Percentiles rank a stretch among this genome's conserved stretches.
Conservation (phyloP, 1,140 invertebrate species). For the Camponotus vicinus region DNA sequence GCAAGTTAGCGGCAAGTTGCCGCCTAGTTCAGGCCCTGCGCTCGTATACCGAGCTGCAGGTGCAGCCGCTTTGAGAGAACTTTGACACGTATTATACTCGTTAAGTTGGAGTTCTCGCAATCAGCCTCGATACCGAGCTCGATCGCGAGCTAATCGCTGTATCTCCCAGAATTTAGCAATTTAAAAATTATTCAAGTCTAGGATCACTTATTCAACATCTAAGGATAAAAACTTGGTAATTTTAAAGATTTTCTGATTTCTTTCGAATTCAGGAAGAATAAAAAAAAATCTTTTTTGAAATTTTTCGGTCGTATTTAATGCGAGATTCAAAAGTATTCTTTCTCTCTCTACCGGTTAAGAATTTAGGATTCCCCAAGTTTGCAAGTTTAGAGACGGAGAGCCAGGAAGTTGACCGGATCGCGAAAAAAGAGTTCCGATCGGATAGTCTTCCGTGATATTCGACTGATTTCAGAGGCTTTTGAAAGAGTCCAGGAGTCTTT, state of each 20-base stretch:
- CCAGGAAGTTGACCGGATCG: neutral
- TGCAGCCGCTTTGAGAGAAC: slow-evolving; percentile 71
- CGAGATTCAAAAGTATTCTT: neutral
- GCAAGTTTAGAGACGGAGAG: neutral
- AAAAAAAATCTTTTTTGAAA: neutral
- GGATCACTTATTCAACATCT: neutral
- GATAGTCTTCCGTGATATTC: slow-evolving; percentile 54
- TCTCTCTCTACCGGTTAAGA: neutral
- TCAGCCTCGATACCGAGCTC: slow-evolving; percentile 58
- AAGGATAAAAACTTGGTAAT: neutral
- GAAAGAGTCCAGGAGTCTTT: slow-evolving; percentile 71
- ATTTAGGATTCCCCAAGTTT: slow-evolving; percentile 10
- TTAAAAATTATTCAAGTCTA: neutral
- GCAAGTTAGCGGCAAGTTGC: slow-evolving; percentile 72
- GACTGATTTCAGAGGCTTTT: slow-evolving; percentile 21
- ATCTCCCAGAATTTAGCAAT: neutral
- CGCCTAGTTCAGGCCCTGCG: slow-evolving; percentile 63
- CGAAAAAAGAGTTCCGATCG: slow-evolving; percentile 62
- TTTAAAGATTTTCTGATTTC: neutral
- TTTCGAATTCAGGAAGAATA: no score
- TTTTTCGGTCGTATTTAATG: neutral
- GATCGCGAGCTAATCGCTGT: slow-evolving; percentile 63
- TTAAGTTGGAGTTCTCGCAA: slow-evolving; percentile 71
- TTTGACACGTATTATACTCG: slow-evolving; percentile 80
- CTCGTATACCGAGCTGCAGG: slow-evolving; percentile 70